Base-by-base conservation (phyloP, 53 echinoderm and acorn worm genomes). In the Stichopus horrens region DNA sequence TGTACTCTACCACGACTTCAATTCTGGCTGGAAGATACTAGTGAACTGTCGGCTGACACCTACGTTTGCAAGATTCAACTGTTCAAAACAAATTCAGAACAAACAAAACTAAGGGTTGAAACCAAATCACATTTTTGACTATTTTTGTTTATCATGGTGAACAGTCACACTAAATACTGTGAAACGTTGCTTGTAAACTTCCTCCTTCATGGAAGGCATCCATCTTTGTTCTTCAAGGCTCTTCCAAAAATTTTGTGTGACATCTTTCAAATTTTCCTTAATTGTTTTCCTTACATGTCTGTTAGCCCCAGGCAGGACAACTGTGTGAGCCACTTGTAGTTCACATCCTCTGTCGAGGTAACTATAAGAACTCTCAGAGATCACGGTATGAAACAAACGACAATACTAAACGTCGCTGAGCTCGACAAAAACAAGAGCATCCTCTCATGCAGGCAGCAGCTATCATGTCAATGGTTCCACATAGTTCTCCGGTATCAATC, bases 401-500 rank as follows among this genome's bases (percentile, higher is more conserved):
- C 37, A 37, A 37, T 37, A 37, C 2, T 37, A 37, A 37, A 18
- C 71, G 19, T 71, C 71, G 18, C 71, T 71, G 71, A 18, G 19
- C n/a, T 13, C 18, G 19, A 71, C 7, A 63, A 71, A 18, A n/a
- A 20, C 7, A 63, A 71, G n/a, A n/a, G 71, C 16, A 6, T 6
- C 71, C 71, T 18, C 19, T 13, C 71, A 71, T 20, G 18, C 14
- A 71, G 71, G 18, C 71, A 18, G 71, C 71, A 71, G 71, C 71
- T 71, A 71, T 89, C 92, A 89, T 86, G 89, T 89, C 7, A 96
- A 89, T 23, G 94, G 90, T 88, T 97, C 94, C 77, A 97, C 95
- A 65, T 97, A 97, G 90, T 97, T 96, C 81, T 95, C 95, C 58
- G 98, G 98, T 88, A 97, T 86, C 55, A 97, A 90, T 21, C 98